Percentiles rank a stretch among this genome's conserved stretches.
Evolutionary conservation across 2,797 vertebrate genomes (phyloP).

Genomic region (Gadopsis bispinosus): DNA sequence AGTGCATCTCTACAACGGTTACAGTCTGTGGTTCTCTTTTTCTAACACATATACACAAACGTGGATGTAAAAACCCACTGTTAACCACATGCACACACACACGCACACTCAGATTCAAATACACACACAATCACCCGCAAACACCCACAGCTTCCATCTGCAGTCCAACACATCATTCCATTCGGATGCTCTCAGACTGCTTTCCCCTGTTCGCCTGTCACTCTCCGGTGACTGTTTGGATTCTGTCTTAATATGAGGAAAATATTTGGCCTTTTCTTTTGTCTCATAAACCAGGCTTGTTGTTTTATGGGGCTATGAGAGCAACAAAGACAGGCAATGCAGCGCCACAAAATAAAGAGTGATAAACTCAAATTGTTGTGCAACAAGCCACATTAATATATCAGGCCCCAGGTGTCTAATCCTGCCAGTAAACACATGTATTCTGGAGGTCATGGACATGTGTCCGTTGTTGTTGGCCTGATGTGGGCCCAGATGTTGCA

Average conservation of each 20-base stretch:
- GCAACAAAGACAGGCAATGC: constrained; percentile 49
- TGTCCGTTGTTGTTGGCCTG: constrained; percentile 62
- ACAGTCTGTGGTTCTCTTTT: constrained; percentile 32
- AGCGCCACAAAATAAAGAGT: constrained; percentile 39
- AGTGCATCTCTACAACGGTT: constrained; percentile 38
- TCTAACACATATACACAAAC: constrained; percentile 50
- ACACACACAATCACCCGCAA: constrained; percentile 38
- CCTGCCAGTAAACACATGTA: constrained; percentile 66
- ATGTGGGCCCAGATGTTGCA: constrained; percentile 57
- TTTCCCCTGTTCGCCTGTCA: constrained; percentile 57
- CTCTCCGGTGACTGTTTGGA: constrained; percentile 69
- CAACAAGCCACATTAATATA: constrained; percentile 56
- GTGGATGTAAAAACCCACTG: constrained; percentile 21
- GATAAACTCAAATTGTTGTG: constrained; percentile 47
- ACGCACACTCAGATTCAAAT: constrained; percentile 17
- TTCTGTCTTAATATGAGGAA: constrained; percentile 49
- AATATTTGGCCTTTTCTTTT: constrained; percentile 56
- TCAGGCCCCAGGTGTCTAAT: constrained; percentile 42
- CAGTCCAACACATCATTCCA: constrained; percentile 66
- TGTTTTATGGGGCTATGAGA: constrained; percentile 51
- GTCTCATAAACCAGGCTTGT: constrained; percentile 46
- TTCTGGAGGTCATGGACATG: constrained; percentile 49
- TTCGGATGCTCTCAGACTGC: constrained; percentile 64
- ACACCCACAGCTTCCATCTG: constrained; percentile 60
- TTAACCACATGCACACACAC: constrained; percentile 42